Percentiles rank a stretch among this genome's conserved stretches.
phyloP scores from a whole-genome alignment of 1,140 invertebrate species.

The Planococcus citri region DNA sequence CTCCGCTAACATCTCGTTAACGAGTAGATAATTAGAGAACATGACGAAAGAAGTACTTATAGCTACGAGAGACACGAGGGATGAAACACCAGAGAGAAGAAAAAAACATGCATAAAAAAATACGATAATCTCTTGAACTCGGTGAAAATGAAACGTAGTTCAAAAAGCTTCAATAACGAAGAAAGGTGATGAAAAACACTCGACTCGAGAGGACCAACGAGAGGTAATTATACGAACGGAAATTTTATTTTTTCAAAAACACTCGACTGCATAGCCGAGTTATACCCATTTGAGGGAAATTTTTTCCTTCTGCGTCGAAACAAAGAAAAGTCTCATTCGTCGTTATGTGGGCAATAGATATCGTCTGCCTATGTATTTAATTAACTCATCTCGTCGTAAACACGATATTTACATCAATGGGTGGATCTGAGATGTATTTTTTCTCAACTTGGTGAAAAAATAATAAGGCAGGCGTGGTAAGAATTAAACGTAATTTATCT shows the following conservation, averaged over 20 bases:
- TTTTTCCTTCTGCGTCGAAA: background rate
- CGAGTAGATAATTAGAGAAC: background rate
- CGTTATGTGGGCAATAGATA: too few species aligned
- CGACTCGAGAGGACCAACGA: slow-evolving; percentile 4
- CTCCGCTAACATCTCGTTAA: background rate
- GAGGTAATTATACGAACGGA: slow-evolving; percentile 13
- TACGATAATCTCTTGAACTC: slow-evolving; percentile 1
- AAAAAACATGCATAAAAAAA: background rate
- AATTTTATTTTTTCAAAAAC: slow-evolving; percentile 11
- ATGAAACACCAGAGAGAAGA: background rate
- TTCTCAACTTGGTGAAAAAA: background rate
- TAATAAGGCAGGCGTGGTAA: background rate
- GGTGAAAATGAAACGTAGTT: background rate
- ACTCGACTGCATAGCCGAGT: background rate
- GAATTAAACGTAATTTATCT: background rate
- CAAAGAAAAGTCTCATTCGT: too few species aligned
- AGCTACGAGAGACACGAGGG: too few species aligned
- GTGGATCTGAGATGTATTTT: background rate
- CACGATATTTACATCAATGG: background rate
- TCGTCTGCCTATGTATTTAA: background rate
- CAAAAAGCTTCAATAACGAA: background rate
- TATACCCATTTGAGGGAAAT: background rate
- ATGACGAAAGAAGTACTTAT: too few species aligned
- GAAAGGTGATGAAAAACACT: slow-evolving; percentile 14
- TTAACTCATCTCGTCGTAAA: background rate